phyloP scores from a whole-genome alignment of 2,888 invertebrate species.

The Melinaea marsaeus region DNA sequence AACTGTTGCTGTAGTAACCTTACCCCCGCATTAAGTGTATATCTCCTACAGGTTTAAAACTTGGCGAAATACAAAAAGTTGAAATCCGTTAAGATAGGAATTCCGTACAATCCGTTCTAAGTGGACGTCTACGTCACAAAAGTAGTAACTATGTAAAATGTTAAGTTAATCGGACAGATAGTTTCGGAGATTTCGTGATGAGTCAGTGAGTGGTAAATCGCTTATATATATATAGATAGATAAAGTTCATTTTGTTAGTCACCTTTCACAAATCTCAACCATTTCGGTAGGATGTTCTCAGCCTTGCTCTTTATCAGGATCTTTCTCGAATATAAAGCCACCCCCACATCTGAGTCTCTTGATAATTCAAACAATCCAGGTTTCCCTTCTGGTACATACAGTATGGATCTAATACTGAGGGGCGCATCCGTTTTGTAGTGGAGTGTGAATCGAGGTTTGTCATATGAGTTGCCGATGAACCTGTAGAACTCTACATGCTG shows the following conservation, averaged over 20 bases:
- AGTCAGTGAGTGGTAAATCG: too few species aligned
- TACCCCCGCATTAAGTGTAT: too few species aligned
- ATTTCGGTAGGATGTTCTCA: slow-evolving; percentile 94
- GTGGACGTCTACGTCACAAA: too few species aligned
- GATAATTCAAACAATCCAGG: slow-evolving; percentile 95
- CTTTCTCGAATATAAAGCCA: slow-evolving; percentile 94
- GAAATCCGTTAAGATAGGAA: too few species aligned
- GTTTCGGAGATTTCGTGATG: too few species aligned
- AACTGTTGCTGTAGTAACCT: too few species aligned
- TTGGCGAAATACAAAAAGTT: too few species aligned
- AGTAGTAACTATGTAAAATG: too few species aligned
- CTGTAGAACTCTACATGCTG: slow-evolving; percentile 96
- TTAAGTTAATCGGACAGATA: too few species aligned
- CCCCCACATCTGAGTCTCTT: slow-evolving; percentile 89
- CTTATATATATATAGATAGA: too few species aligned
- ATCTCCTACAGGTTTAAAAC: too few species aligned
- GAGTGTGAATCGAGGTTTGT: slow-evolving; percentile 91
- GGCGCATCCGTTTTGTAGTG: slow-evolving; percentile 97
- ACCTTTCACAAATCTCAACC: slow-evolving; percentile 96
- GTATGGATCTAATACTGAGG: slow-evolving; percentile 90
- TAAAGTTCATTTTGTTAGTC: slow-evolving; percentile 37
- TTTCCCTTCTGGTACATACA: slow-evolving; percentile 96
- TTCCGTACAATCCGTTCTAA: too few species aligned
- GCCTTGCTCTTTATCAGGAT: slow-evolving; percentile 95
- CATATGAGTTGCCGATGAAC: slow-evolving; percentile 90